These are phyloP conservation scores for Phrynocephalus forsythii DNA, from an alignment of 2,797 vertebrate genomes.

Conservation along the genomic window DNA sequence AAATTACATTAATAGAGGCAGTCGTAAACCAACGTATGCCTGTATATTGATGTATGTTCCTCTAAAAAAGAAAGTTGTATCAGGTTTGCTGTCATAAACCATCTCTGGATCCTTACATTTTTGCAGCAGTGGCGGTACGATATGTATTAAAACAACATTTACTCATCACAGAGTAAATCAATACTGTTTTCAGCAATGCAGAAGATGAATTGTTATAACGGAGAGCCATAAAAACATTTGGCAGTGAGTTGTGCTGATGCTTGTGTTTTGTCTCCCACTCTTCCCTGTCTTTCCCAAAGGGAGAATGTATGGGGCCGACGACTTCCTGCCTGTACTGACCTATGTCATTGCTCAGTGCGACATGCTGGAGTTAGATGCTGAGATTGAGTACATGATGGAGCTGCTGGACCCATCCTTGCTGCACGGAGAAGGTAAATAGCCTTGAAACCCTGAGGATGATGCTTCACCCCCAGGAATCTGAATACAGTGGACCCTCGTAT, in stretches of 20 bases:
- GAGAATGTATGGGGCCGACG: conserved; percentile 95
- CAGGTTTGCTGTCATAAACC: neutral
- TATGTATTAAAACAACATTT: neutral
- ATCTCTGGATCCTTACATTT: neutral
- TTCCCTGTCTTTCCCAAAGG: conserved; percentile 70
- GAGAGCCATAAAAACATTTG: neutral
- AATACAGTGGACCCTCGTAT: too few species aligned
- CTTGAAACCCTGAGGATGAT: neutral
- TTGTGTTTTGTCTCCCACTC: conserved; percentile 30
- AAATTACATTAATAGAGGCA: too few species aligned
- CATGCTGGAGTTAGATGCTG: conserved; percentile 92
- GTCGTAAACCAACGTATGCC: too few species aligned
- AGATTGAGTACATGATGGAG: conserved; percentile 99
- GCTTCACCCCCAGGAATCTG: neutral
- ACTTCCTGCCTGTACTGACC: conserved; percentile 96
- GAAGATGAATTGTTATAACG: neutral
- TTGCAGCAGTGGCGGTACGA: neutral
- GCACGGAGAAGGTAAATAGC: conserved; percentile 91
- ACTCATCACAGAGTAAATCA: neutral
- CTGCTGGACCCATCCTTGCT: conserved; percentile 92
- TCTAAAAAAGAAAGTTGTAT: neutral
- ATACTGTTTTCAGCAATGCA: neutral
- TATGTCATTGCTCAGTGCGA: conserved; percentile 95
- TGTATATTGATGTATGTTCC: neutral
- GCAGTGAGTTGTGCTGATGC: conserved; percentile 8